Evolutionary conservation across 2,113 vertebrate genomes (phyloP), one percentile per base, ranked within the genome.

Genomic region (Trogon surrucura): DNA sequence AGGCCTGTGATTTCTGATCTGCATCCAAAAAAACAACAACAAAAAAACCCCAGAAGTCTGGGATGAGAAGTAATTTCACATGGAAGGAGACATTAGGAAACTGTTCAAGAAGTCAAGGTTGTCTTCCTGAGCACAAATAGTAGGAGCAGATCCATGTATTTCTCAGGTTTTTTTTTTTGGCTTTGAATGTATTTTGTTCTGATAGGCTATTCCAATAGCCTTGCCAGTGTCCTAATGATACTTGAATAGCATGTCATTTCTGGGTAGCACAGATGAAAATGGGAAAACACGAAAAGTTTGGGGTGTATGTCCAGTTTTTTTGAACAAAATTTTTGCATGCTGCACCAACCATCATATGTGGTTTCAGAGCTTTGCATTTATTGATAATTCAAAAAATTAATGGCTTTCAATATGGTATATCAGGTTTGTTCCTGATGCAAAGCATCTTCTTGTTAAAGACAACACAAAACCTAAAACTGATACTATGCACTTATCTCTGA

Each of bases 261-360:
- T 56, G 20, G 9, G 12, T 29, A 64, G 1, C 8, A 2, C 9
- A 1, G 0, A 30, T 19, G 5, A 23, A 82, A 80, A 5, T 44
- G 11, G 11, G 12, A 45, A 75, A 77, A 9, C 4, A 36, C 41
- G 18, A 12, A 44, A 9, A 50, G 1, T 50, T 62, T 70, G 8
- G n/a, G 48, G 5, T 34, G 14, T 29, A 83, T 88, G 61, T 20
- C 4, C 19, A 45, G 1, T 0, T 11, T 26, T 36, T 69, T 45
- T 57, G 4, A 61, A 54, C 9, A 64, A 78, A 70, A 65, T 61
- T 62, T 77, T 25, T 48, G 16, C 5, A 25, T 32, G 8, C 4
- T 7, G 61, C 29, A 89, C 19, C n/a, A 80, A 22, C 15, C 21
- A 3, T 20, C 70, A 11, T 11, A 15, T 51, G 38, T 60, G 38